A percentile compares a stretch with the other conserved stretches of the same genome.
Evolutionary conservation across 2,797 vertebrate genomes (phyloP).

Genomic region (Neolamprologus multifasciatus): DNA sequence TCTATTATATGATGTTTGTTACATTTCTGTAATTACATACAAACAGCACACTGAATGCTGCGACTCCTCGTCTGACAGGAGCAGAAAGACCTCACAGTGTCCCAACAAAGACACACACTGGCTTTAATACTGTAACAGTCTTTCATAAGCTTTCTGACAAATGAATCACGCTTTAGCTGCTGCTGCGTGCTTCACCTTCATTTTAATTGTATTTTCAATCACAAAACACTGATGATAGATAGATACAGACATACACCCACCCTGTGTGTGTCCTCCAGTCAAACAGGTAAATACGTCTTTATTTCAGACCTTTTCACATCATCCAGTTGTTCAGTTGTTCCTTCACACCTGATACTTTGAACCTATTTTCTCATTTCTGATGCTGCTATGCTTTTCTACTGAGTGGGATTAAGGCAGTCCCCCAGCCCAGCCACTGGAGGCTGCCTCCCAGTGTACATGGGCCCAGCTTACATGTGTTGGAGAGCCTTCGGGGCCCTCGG

Average conservation of each 20-base stretch:
- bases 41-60: neutral
- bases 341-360: neutral
- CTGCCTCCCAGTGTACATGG: neutral
- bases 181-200: neutral
- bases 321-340: neutral
- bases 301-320: neutral
- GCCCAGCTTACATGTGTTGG: neutral
- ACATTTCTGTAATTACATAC: rapidly evolving
- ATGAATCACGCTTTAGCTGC: neutral
- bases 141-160: neutral
- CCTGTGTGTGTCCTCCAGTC: neutral
- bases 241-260: neutral
- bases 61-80: neutral
- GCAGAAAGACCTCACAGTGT: neutral
- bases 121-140: neutral
- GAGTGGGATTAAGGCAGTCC: neutral
- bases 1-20: rapidly evolving
- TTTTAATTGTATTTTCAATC: neutral
- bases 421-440: neutral
- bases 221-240: neutral
- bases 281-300: neutral
- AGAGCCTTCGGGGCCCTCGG: neutral
- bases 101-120: neutral
- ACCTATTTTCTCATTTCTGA: neutral
- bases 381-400: neutral